Conservation (phyloP, 2,797 vertebrate species). For the Gila robusta region DNA sequence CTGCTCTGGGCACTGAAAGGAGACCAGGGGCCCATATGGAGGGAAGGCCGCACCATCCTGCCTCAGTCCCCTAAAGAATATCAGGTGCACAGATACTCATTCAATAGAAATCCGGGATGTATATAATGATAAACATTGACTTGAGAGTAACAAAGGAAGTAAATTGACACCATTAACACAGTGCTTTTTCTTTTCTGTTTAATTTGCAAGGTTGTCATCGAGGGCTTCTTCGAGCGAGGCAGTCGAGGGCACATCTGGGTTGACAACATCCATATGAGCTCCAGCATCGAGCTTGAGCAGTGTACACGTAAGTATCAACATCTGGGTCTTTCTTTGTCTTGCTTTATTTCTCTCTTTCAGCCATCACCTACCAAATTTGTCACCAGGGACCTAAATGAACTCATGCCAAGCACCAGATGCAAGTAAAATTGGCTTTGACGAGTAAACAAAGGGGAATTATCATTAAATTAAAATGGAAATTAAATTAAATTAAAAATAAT, state of each 20-base stretch:
- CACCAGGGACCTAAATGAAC: slow-evolving; percentile 2
- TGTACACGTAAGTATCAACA: slow-evolving; percentile 88
- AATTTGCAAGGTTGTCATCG: slow-evolving; percentile 89
- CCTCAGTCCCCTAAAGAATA: slow-evolving; percentile 92
- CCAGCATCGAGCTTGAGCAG: slow-evolving; percentile 87
- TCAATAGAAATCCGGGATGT: not conserved
- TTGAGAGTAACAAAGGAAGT: not conserved
- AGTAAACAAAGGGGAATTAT: not conserved
- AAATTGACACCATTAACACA: not conserved
- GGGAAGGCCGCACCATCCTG: slow-evolving; percentile 91
- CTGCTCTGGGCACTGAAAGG: slow-evolving; percentile 88
- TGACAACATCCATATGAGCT: slow-evolving; percentile 93
- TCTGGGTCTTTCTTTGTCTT: not conserved
- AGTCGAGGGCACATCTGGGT: slow-evolving; percentile 90
- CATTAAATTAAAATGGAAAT: not conserved
- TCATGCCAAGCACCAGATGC: not conserved
- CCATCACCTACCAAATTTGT: not conserved
- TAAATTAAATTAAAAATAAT: not conserved
- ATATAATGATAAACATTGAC: not conserved
- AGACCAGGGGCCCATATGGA: slow-evolving; percentile 92
- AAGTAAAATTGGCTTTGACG: not conserved
- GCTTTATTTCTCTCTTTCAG: slow-evolving; percentile 1
- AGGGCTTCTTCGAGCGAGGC: slow-evolving; percentile 89
- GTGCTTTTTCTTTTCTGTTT: slow-evolving; percentile 16
- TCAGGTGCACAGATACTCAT: slow-evolving; percentile 78